Base-by-base conservation (phyloP, 2,888 invertebrate genomes). In the Pyrochroa serraticornis region DNA sequence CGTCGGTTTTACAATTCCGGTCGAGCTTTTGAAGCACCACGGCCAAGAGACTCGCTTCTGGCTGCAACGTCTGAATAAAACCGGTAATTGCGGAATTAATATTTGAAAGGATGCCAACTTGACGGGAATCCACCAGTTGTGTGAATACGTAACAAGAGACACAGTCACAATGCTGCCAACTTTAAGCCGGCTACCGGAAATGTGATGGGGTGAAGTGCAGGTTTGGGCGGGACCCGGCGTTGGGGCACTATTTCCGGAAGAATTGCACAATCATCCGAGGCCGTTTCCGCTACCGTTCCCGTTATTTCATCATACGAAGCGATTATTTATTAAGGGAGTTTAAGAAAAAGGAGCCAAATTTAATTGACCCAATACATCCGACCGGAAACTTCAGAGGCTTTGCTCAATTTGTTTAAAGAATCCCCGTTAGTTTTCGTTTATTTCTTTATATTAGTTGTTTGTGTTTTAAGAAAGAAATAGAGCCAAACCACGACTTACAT, bases 71-170 rank as follows among this genome's bases (percentile, higher is more conserved):
- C 52, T 51, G 76, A 77, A 77, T 76, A 73, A 76, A 75, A 75
- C 77, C 77, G 75, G 79, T 79, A 78, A 79, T 79, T 79, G 78
- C 76, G 71, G 75, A 77, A 78, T 79, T 79, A 79, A 79, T 79
- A 79, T 78, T 79, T 79, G 77, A 79, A 75, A 74, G 72, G 71
- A 70, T 71, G 74, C 73, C 71, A 70, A 69, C 53, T 63, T 58
- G 58, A 52, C 55, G 61, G 53, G 50, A 57, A 60, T 53, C 57
- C 54, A 54, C 56, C 54, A 58, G 53, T 58, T 57, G 60, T 55
- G 56, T 58, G 63, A 66, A 66, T 65, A 58, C 51, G 53, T 49
- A 58, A 52, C 46, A 41, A 42, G 35, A 42, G 45, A 53, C 36
- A 41, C 39, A 52, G 51, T 33, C 39, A 38, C 35, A 42, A 37